Evolutionary conservation across 1,140 invertebrate species (phyloP).

Genomic region (Maconellicoccus hirsutus): DNA sequence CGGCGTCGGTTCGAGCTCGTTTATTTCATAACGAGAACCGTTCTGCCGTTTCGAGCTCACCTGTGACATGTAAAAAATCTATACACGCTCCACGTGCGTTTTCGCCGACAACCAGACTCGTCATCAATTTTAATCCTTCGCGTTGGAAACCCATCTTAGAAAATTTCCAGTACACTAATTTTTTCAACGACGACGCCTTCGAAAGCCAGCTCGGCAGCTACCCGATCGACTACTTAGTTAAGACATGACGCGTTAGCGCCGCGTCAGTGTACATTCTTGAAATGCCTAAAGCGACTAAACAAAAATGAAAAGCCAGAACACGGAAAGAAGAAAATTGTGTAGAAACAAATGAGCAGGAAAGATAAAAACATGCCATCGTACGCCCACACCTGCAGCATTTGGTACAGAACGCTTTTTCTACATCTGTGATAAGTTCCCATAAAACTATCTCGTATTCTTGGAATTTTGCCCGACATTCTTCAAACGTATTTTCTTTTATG

Average conservation of each 20-base stretch:
- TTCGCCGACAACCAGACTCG: too few species aligned
- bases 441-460: not conserved
- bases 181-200: not conserved
- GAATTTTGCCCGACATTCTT: not conserved
- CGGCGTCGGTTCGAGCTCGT: not conserved
- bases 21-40: not conserved
- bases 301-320: not conserved
- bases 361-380: not conserved
- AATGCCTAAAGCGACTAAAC: not conserved
- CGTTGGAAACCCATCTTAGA: not conserved
- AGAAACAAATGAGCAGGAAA: not conserved
- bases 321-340: not conserved
- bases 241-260: too few species aligned
- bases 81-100: too few species aligned
- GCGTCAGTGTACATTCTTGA: not conserved
- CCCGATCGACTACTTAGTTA: too few species aligned
- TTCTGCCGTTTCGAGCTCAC: too few species aligned
- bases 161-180: not conserved
- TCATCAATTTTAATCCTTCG: not conserved
- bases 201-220: too few species aligned
- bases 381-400: not conserved
- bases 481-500: not conserved
- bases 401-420: not conserved
- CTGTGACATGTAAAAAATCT: not conserved
- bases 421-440: not conserved